Evolutionary conservation across 2,113 vertebrate species (phyloP), one percentile per base, ranked within the genome.

Genomic region (Chaenocephalus aceratus): DNA sequence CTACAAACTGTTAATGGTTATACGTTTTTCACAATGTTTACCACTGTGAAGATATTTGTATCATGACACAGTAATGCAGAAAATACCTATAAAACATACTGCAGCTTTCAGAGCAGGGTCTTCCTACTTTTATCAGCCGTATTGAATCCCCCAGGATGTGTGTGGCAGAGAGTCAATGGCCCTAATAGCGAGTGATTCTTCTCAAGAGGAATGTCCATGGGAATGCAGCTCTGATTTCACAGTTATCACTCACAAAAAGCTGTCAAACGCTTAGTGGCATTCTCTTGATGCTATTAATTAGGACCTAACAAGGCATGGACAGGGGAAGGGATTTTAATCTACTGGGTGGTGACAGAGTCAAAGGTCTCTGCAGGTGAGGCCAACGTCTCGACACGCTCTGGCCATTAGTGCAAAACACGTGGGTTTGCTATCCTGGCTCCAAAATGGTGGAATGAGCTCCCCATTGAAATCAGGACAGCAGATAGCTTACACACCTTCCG

Each of bases 231-330:
- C 71, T 58, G 70, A 72, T 88, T 88, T 88, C 87, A 91, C 85
- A 88, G 91, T 85, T 86, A 83, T 92, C 91, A 81, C 88, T 94
- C 93, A 94, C 86, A 65, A 46, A 73, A 78, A 73, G 75, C 87
- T 89, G 89, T 95, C 93, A 92, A 84, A 93, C 72, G 71, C 87
- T 88, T 90, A 84, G 81, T 92, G 89, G 84, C 87, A 84, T 91
- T 90, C 77, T 80, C 89, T 91, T 89, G 77, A 88, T 91, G 89
- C 86, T 89, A 88, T 94, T 93, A 94, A 94, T 93, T 91, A 90
- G 76, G 59, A 61, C 81, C 79, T 91, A 92, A 92, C 85, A 89
- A 91, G 88, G 81, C 88, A 79, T 67, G 64, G 78, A 88, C 74
- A 77, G 78, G 60, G 68, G 66, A 72, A 72, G 73, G 83, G 70